Conservation (phyloP, 2,888 invertebrate species). For the Hanleya hanleyi region DNA sequence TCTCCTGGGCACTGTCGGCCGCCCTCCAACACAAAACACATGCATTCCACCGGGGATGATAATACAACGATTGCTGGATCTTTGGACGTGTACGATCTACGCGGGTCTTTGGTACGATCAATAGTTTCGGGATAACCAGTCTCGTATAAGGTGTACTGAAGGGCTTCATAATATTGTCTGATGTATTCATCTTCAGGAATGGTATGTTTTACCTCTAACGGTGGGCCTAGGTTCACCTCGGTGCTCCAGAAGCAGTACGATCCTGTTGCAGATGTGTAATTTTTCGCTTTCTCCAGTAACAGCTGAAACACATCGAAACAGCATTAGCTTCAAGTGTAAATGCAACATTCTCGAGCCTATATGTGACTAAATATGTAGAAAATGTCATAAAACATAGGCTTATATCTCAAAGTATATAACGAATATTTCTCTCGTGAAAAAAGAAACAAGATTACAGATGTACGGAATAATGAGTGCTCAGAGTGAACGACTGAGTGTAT, state of each 20-base stretch:
- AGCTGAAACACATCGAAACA: too few species aligned
- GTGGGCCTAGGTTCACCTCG: constrained; percentile 11
- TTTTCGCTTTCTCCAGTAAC: not conserved
- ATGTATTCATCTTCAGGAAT: constrained; percentile 9
- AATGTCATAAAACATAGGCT: too few species aligned
- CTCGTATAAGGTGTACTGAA: constrained; percentile 17
- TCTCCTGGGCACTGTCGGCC: constrained; percentile 43
- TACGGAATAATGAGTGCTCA: too few species aligned
- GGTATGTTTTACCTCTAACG: not conserved
- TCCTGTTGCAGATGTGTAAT: not conserved
- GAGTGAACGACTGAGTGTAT: too few species aligned
- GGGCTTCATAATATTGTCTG: constrained; percentile 11
- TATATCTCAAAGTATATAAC: too few species aligned
- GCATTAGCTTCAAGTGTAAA: too few species aligned
- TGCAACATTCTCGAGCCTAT: too few species aligned
- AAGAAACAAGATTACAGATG: too few species aligned
- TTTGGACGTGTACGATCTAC: not conserved
- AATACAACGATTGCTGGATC: constrained; percentile 26
- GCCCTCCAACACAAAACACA: constrained; percentile 46
- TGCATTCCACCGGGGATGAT: constrained; percentile 48
- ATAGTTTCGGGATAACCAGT: constrained; percentile 9
- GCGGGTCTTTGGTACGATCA: not conserved
- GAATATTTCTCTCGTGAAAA: too few species aligned
- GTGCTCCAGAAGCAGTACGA: constrained; percentile 8
- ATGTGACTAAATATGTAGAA: too few species aligned